Base-by-base conservation (phyloP, 2,888 invertebrate species). In the Trisateles emortualis region DNA sequence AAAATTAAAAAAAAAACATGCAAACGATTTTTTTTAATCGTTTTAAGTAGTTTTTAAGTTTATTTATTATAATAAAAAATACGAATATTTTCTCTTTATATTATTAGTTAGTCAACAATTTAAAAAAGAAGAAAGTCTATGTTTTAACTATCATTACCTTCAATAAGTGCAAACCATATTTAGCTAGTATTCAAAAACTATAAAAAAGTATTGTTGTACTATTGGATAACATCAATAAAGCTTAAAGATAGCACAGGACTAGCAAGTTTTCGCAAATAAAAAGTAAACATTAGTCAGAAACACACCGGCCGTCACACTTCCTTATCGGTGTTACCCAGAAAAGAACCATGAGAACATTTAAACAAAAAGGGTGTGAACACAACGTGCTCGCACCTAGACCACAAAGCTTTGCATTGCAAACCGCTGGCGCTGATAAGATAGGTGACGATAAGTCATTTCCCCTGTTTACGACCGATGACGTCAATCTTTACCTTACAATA, bases 311-410 rank as follows among this genome's bases (percentile, higher is more conserved):
- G 78, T 84, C 73, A 82, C 84, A 85, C 81, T 77, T 81, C 72
- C 81, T 88, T 86, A 86, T 84, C 86, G 68, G 71, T 75, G 66
- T 72, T 84, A 84, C 83, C 72, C 71, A 79, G 84, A 86, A 85
- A 72, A 76, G 66, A 66, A 50, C 73, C 73, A 75, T 80, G 78
- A 69, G 79, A 79, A 79, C 71, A 61, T 62, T 65, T 59, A 22
- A 59, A 81, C 76, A 78, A 79, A 83, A 83, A 81, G 74, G 76
- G 78, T 84, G 83, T 76, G 81, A 87, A 81, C 68, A 63, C 74
- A 72, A 78, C 78, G 79, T 81, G 82, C 75, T 72, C 65, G 61
- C 68, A 70, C 53, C 65, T 69, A 61, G 51, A 50, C 59, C 67
- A 76, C 74, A 81, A 78, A 80, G 78, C 78, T 81, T 80, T 74